Percentiles rank a stretch among this genome's conserved stretches.
phyloP scores from a whole-genome alignment of 2,797 vertebrate species.

The Erpetoichthys calabaricus region DNA sequence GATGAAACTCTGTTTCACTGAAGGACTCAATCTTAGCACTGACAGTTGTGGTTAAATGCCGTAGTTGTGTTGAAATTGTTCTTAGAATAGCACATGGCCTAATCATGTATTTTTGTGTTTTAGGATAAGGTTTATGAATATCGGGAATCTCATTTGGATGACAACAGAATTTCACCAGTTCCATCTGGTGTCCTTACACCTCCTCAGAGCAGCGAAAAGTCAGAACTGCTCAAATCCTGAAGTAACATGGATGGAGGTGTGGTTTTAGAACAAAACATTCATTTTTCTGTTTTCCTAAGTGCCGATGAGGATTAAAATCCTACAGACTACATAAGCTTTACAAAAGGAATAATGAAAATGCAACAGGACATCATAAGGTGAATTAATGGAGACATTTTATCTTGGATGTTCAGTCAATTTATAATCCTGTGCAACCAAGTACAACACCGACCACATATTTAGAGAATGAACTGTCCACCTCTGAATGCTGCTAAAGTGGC shows the following conservation, averaged over 20 bases:
- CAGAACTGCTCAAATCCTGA: constrained; percentile 22
- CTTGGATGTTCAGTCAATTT: too few species aligned
- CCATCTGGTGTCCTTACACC: constrained; percentile 79
- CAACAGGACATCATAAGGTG: too few species aligned
- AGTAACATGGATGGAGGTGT: not conserved
- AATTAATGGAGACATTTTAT: too few species aligned
- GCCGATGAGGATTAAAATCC: too few species aligned
- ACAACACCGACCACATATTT: constrained; percentile 61
- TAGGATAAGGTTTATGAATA: constrained; percentile 74
- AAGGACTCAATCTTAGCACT: too few species aligned
- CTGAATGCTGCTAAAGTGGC: constrained; percentile 84
- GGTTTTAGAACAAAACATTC: constrained; percentile 20
- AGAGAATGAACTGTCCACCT: constrained; percentile 51
- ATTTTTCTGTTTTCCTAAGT: constrained; percentile 13
- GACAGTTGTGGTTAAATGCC: too few species aligned
- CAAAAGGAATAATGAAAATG: too few species aligned
- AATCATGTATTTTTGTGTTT: constrained; percentile 8
- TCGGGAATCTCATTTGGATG: constrained; percentile 55
- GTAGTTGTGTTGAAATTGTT: too few species aligned
- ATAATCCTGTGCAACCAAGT: constrained; percentile 19
- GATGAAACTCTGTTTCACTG: too few species aligned
- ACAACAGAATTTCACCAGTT: constrained; percentile 51
- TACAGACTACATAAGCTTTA: too few species aligned
- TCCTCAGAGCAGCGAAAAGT: constrained; percentile 78
- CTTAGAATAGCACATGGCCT: too few species aligned